phyloP scores from a whole-genome alignment of 1,140 invertebrate genomes.

The Mamestra configurata region DNA sequence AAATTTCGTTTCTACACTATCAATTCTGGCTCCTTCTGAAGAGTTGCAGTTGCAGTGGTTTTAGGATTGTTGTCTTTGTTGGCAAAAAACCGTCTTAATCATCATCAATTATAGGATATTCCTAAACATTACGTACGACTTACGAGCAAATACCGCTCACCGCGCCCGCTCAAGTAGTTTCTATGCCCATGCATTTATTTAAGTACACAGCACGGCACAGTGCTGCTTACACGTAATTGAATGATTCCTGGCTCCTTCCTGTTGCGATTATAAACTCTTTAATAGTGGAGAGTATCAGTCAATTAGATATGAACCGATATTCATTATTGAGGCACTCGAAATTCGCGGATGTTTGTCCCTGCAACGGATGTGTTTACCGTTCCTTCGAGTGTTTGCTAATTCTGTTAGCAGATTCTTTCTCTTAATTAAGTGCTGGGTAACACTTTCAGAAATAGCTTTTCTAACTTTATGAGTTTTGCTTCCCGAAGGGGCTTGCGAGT shows the following conservation, averaged over 20 bases:
- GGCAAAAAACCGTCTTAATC: too few species aligned
- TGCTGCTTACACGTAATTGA: slow-evolving; percentile 63
- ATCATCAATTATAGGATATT: too few species aligned
- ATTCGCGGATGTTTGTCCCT: slow-evolving; percentile 42
- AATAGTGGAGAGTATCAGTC: slow-evolving; percentile 76
- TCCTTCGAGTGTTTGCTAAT: neutral
- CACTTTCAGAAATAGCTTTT: neutral
- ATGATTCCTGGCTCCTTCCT: slow-evolving; percentile 70
- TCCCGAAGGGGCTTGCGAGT: too few species aligned
- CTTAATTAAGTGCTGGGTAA: neutral
- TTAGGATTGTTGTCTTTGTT: too few species aligned
- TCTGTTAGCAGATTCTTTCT: neutral
- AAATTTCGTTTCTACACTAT: too few species aligned
- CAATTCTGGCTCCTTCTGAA: too few species aligned
- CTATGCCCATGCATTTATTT: neutral
- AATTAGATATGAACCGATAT: slow-evolving; percentile 62
- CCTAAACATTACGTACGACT: too few species aligned
- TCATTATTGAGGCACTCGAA: slow-evolving; percentile 43
- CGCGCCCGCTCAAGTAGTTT: neutral
- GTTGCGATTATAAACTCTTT: slow-evolving; percentile 69
- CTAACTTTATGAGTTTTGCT: too few species aligned
- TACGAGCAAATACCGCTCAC: too few species aligned
- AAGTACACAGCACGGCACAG: neutral
- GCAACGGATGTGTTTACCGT: slow-evolving; percentile 30
- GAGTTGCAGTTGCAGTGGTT: too few species aligned